Base-by-base conservation (phyloP, 1,140 invertebrate genomes). In the Vanessa atalanta region DNA sequence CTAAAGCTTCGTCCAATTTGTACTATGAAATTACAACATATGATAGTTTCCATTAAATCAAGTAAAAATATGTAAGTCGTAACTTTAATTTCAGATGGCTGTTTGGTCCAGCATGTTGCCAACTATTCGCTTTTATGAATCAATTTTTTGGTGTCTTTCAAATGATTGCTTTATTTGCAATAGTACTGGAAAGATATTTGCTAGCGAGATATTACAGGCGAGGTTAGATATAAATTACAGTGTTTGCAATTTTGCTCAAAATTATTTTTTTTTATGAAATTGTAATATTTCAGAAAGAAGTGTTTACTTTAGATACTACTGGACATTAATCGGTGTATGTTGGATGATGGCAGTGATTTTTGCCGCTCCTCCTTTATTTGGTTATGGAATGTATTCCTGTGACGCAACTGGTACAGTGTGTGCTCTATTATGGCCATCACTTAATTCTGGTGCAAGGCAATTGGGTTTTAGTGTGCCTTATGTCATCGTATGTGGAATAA, bases 121-220 rank as follows among this genome's bases (percentile, higher is more conserved):
- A 93, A 79, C 78, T 93, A 43, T 94, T 89, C 79, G 93, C 91
- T 61, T 94, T 94, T 84, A 80, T 93, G 73, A 92, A 93, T 81
- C 93, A 93, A 82, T 90, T 94, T 77, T 89, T 93, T 79, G 92
- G 93, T 83, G 87, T 93, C 31, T 93, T 93, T 79, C 93, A 94
- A 90, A 91, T 94, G 83, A 82, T 84, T 51, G 86, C 93, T 47
- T 71, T 94, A 65, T 85, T 91, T 31, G 79, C 90, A n/a, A 78
- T 93, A 68, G 88, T 92, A 73, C 78, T 93, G 75, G 93, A 94
- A 78, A 85, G 93, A 75, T 93, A 91, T 85, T 83, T 93, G 68
- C 68, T 91, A 79, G 90, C 89, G 51, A 92, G 83, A 81, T 85
- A 83, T 72, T 88, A 87, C 80, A 92, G 86, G 86, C 83, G 87